Conservation (phyloP, 1,140 invertebrate species). For the Ectropis grisescens region DNA sequence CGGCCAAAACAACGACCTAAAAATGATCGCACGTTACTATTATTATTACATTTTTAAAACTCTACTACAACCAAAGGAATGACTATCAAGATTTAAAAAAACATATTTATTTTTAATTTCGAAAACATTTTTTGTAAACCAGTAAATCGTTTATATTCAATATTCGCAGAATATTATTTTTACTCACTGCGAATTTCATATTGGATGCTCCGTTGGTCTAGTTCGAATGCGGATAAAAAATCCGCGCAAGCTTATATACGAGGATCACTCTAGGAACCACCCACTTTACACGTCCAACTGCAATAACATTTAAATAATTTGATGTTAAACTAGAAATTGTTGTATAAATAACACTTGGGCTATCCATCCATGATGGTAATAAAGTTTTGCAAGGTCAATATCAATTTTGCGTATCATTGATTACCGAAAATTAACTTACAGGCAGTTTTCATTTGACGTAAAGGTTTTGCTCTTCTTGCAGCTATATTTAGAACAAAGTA, state of each 20-base stretch:
- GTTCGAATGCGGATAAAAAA: constrained; percentile 56
- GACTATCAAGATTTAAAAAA: constrained; percentile 21
- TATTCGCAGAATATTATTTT: constrained; percentile 8
- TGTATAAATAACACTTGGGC: constrained; percentile 39
- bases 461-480: no score
- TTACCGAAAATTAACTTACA: no score
- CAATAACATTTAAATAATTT: constrained; percentile 61
- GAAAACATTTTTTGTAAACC: not conserved
- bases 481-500: no score
- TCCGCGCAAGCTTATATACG: constrained; percentile 56
- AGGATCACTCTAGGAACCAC: constrained; percentile 44
- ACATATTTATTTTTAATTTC: no score
- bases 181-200: constrained; percentile 57
- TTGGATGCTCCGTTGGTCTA: constrained; percentile 49
- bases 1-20: constrained; percentile 38
- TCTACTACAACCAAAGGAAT: constrained; percentile 38
- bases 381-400: no score
- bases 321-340: constrained; percentile 29
- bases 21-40: no score
- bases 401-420: no score
- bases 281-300: constrained; percentile 45
- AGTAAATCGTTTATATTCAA: not conserved
- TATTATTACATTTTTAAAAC: no score
- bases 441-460: no score
- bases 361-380: no score